These are phyloP conservation scores for Calephelis perditalis DNA, from an alignment of 2,888 invertebrate genomes.

Conservation along the genomic window DNA sequence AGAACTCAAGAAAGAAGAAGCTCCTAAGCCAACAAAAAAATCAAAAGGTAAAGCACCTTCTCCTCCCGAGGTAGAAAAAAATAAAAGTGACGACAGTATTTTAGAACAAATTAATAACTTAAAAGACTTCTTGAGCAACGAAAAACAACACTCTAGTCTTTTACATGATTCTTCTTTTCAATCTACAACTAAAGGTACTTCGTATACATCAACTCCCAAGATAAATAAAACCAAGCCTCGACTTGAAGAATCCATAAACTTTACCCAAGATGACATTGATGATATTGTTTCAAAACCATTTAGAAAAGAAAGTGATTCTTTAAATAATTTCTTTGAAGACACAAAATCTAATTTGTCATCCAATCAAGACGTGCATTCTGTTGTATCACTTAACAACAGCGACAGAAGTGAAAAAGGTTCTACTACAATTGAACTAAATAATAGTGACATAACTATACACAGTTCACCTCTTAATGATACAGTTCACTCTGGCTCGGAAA, in stretches of 20 bases:
- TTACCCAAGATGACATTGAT: constrained; percentile 72
- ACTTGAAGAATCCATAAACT: constrained; percentile 63
- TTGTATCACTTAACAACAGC: constrained; percentile 64
- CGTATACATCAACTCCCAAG: constrained; percentile 71
- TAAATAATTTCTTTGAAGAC: constrained; percentile 68
- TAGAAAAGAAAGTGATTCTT: constrained; percentile 66
- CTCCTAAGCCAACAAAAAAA: constrained; percentile 70
- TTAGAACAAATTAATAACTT: constrained; percentile 62
- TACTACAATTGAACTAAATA: constrained; percentile 85
- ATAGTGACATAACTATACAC: constrained; percentile 86
- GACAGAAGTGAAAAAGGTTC: constrained; percentile 73
- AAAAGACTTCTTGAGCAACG: constrained; percentile 60
- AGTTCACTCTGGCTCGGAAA: constrained; percentile 57
- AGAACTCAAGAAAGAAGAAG: constrained; percentile 55
- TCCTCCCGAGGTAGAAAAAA: constrained; percentile 77
- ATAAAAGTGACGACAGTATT: constrained; percentile 70
- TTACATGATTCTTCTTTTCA: constrained; percentile 45
- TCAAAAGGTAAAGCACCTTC: constrained; percentile 86
- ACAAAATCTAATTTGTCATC: constrained; percentile 70
- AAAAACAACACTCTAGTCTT: constrained; percentile 63
- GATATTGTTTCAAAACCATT: constrained; percentile 73
- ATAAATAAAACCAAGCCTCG: constrained; percentile 55
- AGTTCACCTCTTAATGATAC: constrained; percentile 80
- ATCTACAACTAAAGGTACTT: constrained; percentile 36
- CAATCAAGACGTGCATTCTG: constrained; percentile 63